phyloP scores from a whole-genome alignment of 2,888 invertebrate species.

The Athalia rosae region DNA sequence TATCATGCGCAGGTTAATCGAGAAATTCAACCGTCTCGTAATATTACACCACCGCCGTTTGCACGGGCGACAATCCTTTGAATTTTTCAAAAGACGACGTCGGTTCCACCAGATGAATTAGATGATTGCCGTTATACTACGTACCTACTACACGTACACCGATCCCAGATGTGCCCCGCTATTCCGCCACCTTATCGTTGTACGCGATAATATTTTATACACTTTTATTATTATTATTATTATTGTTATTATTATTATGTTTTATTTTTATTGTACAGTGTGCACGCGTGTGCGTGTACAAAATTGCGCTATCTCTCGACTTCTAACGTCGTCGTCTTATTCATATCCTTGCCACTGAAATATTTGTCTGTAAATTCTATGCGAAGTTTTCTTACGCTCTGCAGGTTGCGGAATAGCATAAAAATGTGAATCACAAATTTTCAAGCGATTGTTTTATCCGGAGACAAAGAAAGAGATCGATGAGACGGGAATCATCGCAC shows the following conservation, averaged over 20 bases:
- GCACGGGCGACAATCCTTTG: constrained; percentile 12
- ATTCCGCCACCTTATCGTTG: not conserved
- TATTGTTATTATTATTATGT: no score
- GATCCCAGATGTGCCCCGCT: constrained; percentile 26
- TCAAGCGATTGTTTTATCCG: constrained; percentile 19
- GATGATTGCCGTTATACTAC: constrained; percentile 23
- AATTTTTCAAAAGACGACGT: constrained; percentile 37
- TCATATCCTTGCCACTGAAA: not conserved
- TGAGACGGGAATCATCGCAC: no score
- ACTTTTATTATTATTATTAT: not conserved
- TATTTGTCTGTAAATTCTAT: constrained; percentile 20
- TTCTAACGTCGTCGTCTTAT: not conserved
- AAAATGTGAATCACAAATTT: constrained; percentile 17
- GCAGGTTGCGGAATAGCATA: constrained; percentile 9
- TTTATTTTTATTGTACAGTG: no score
- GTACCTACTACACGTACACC: constrained; percentile 7
- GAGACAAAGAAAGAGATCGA: no score
- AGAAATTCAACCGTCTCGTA: no score
- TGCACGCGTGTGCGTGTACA: no score
- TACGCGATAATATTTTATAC: not conserved
- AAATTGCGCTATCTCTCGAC: not conserved
- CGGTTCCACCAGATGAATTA: constrained; percentile 25
- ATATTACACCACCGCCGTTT: no score
- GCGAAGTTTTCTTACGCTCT: not conserved
- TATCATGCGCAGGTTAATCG: no score